Percentiles rank a stretch among this genome's conserved stretches.
phyloP scores from a whole-genome alignment of 2,888 invertebrate species.

The Orchestes rusci region DNA sequence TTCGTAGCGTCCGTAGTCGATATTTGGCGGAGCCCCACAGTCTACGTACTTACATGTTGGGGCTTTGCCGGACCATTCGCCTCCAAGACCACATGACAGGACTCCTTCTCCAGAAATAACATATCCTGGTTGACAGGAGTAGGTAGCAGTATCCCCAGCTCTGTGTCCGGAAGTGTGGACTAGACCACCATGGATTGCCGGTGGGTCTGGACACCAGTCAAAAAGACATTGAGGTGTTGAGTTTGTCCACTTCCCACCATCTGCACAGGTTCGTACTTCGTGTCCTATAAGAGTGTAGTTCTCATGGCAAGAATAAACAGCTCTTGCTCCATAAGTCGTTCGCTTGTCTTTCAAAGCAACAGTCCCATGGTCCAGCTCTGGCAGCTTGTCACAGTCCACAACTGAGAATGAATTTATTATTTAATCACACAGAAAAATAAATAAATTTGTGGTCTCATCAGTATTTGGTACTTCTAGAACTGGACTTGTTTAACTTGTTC shows the following conservation, averaged over 20 bases:
- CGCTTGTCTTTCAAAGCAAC: constrained; percentile 59
- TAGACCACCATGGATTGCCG: constrained; percentile 66
- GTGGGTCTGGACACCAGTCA: constrained; percentile 84
- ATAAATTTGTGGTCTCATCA: too few relatives aligned
- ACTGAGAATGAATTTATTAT: constrained; percentile 56
- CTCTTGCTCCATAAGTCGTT: constrained; percentile 73
- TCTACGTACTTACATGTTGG: constrained; percentile 82
- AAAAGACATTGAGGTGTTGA: constrained; percentile 74
- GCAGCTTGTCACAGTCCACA: constrained; percentile 69
- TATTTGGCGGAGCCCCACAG: constrained; percentile 74
- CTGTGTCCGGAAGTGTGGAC: constrained; percentile 65
- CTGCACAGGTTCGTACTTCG: constrained; percentile 62
- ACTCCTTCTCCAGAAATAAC: constrained; percentile 76
- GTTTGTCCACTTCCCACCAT: constrained; percentile 70
- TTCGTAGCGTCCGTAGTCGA: constrained; percentile 66
- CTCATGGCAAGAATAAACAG: constrained; percentile 69
- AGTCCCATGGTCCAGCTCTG: constrained; percentile 64
- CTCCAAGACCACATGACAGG: constrained; percentile 77
- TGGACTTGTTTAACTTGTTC: too few relatives aligned
- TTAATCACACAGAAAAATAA: too few relatives aligned
- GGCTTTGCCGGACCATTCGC: constrained; percentile 73
- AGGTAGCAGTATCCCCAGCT: constrained; percentile 74
- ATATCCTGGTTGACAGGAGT: constrained; percentile 76
- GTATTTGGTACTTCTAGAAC: too few relatives aligned
- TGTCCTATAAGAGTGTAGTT: constrained; percentile 72